phyloP scores from a whole-genome alignment of 2,113 vertebrate genomes.

The Pleuronectes platessa region DNA sequence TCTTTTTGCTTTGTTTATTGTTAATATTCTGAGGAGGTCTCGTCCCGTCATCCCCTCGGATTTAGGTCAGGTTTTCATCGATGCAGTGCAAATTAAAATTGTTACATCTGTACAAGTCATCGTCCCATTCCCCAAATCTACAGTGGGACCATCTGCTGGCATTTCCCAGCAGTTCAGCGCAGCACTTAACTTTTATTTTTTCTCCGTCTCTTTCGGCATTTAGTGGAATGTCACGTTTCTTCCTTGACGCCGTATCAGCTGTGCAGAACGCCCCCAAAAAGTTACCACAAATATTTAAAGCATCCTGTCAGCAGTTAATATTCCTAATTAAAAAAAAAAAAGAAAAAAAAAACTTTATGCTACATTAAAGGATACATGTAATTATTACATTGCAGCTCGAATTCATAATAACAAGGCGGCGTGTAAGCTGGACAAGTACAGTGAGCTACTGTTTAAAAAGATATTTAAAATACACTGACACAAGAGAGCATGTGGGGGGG shows the following conservation, averaged over 20 bases:
- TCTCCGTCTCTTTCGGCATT: constrained; percentile 13
- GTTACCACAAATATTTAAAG: constrained; percentile 5
- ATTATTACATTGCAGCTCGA: constrained; percentile 3
- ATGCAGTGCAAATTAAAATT: constrained; percentile 71
- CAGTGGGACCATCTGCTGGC: constrained; percentile 20
- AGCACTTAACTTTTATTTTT: constrained; percentile 11
- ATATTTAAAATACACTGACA: constrained; percentile 36
- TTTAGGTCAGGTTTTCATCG: constrained; percentile 39
- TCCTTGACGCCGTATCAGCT: constrained; percentile 3
- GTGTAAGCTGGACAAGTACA: constrained; percentile 31
- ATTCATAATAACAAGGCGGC: constrained; percentile 25
- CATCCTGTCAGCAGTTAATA: constrained; percentile 22
- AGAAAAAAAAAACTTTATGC: background rate
- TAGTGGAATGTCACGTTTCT: constrained; percentile 65
- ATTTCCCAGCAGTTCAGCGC: constrained; percentile 14
- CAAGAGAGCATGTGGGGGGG: background rate
- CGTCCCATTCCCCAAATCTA: constrained; percentile 23
- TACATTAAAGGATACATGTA: constrained; percentile 11
- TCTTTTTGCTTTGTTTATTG: constrained; percentile 27
- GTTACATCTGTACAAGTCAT: constrained; percentile 67
- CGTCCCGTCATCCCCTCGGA: constrained; percentile 7
- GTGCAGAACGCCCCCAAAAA: constrained; percentile 6
- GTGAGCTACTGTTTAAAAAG: constrained; percentile 51
- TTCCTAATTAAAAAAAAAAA: constrained; percentile 19
- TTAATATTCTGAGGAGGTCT: constrained; percentile 33